These are phyloP conservation scores for Cheirogaleus major DNA, from an alignment of 2,797 vertebrate genomes.

Conservation along the genomic window DNA sequence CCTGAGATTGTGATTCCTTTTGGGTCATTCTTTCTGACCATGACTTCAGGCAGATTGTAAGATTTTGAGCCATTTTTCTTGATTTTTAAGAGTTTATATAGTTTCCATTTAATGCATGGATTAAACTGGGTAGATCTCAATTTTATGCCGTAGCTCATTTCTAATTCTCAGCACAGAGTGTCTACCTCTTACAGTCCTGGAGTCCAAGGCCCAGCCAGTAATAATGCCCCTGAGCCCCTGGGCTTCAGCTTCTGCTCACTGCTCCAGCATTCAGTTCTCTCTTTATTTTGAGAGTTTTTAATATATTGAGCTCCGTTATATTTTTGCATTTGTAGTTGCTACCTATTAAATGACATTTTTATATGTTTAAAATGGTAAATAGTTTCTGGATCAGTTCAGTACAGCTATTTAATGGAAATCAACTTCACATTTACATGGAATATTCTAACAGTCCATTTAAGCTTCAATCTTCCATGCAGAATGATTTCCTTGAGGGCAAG, in stretches of 20 bases:
- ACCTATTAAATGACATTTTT: background rate
- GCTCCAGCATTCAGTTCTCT: background rate
- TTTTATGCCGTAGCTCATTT: background rate
- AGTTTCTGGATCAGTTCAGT: background rate
- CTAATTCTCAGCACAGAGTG: background rate
- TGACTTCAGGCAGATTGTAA: background rate
- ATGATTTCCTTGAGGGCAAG: slow-evolving; percentile 32
- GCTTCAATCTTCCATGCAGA: background rate
- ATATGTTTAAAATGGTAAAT: background rate
- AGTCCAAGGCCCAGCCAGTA: background rate
- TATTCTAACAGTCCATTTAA: slow-evolving; percentile 55
- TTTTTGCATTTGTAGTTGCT: background rate
- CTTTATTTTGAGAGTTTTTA: background rate
- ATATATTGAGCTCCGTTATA: background rate
- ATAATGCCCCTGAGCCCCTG: background rate
- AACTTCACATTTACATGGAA: slow-evolving; percentile 40
- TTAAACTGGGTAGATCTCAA: background rate
- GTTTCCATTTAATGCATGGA: background rate
- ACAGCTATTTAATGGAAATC: slow-evolving; percentile 22
- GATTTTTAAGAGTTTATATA: background rate
- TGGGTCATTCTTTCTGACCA: background rate
- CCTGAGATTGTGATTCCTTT: background rate
- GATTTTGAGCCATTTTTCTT: background rate
- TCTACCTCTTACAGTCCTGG: background rate
- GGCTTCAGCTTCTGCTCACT: background rate